Evolutionary conservation across 2,888 invertebrate species (phyloP), one percentile per base, ranked within the genome.

Genomic region (Apotomis turbidana): DNA sequence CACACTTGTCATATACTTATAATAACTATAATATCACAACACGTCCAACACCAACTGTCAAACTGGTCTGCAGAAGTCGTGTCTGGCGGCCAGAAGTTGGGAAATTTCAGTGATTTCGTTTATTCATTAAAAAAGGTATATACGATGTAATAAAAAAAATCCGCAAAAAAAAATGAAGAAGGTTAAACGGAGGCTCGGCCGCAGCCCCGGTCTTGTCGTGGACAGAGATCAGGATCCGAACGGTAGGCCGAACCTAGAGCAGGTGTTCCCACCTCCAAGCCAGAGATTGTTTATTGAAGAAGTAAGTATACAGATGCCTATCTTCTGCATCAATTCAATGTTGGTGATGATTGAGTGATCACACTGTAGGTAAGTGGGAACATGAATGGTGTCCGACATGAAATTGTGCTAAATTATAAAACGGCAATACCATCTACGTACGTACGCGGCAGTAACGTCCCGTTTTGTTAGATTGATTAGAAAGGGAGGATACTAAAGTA

Each of bases 141-240:
- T 46, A 66, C 44, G 46, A 66, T 66, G 66, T 66, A 66, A 66
- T 46, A 27, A 9, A 66, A 66, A 46, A 54, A n/a, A 6, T 27
- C 54, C 44, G 54, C 27, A 46, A 5, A 10, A 49, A 27, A 66
- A 46, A 3, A 66, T 66, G 66, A 66, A 46, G 46, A 66, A 27
- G 46, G 55, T 44, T 44, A 66, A 57, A 66, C 55, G 66, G 57
- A 66, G 46, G 57, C 66, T 8, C 27, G 66, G 66, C 5, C 66
- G 55, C 8, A 66, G 46, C 46, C 57, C 66, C 8, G 0, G 8
- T 44, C 15, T 1, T 2, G 46, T 46, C 8, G n/a, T n/a, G n/a
- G 66, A 66, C 8, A 55, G 27, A n/a, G 44, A 66, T 4, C 12
- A 5, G 0, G 41, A 44, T 3, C 41, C 15, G 4, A 46, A n/a